A percentile compares a stretch with the other conserved stretches of the same genome.
Conservation (phyloP, 2,888 invertebrate genomes). For the Cantharis rufa region DNA sequence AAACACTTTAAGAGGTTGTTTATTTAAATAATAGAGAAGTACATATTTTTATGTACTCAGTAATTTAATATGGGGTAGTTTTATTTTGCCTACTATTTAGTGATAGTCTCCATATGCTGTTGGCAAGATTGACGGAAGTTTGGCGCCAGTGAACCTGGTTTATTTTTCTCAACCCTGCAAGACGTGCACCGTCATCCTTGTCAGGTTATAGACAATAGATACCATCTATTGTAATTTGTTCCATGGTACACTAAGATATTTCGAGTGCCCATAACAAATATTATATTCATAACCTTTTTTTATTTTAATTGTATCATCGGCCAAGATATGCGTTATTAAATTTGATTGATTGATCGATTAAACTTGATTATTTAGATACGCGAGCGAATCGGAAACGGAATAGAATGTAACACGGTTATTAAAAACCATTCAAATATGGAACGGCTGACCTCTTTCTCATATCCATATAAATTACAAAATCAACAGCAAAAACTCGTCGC, state of each 20-base stretch:
- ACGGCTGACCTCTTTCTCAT: not conserved
- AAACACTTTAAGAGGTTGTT: constrained; percentile 55
- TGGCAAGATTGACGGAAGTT: constrained; percentile 52
- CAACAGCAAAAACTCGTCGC: not conserved
- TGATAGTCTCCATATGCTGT: constrained; percentile 50
- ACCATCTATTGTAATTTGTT: constrained; percentile 24
- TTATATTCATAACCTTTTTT: constrained; percentile 3
- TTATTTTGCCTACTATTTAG: constrained; percentile 38
- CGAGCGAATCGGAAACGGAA: not conserved
- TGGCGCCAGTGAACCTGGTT: constrained; percentile 52
- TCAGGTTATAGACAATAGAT: constrained; percentile 35
- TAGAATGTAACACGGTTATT: not conserved
- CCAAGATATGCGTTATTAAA: constrained; percentile 5
- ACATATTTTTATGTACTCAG: constrained; percentile 52
- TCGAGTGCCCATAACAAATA: constrained; percentile 6
- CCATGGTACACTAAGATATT: constrained; percentile 3
- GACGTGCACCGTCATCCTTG: constrained; percentile 45
- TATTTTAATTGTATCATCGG: constrained; percentile 7
- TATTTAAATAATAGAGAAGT: constrained; percentile 55
- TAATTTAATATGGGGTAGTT: constrained; percentile 50
- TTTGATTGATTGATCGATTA: not conserved
- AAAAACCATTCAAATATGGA: not conserved
- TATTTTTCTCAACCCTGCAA: constrained; percentile 50
- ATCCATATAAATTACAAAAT: not conserved
- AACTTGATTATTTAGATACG: not conserved